Percentiles rank a stretch among this genome's conserved stretches.
Conservation (phyloP, 2,888 invertebrate genomes). For the Anagyrus pseudococci region DNA sequence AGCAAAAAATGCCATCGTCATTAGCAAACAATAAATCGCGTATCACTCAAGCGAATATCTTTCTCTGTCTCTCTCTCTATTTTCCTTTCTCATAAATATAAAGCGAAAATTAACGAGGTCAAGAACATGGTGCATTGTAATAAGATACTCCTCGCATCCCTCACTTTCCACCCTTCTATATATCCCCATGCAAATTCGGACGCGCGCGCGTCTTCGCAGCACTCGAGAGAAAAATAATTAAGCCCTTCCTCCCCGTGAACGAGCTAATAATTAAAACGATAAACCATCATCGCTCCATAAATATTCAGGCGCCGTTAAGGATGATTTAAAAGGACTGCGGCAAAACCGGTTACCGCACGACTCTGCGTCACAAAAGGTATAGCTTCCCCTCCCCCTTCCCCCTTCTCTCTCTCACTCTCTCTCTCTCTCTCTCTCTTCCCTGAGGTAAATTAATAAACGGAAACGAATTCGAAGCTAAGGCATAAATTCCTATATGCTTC, state of each 20-base stretch:
- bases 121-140: neutral
- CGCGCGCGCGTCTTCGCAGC: neutral
- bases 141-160: no score
- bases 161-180: neutral
- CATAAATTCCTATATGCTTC: no score
- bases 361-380: no score
- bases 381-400: neutral
- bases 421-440: neutral
- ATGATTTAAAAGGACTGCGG: constrained; percentile 16
- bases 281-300: constrained; percentile 3
- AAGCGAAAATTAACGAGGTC: neutral
- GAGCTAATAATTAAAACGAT: constrained; percentile 22
- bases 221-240: constrained; percentile 5
- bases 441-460: neutral
- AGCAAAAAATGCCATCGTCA: neutral
- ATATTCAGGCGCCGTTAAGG: constrained; percentile 17
- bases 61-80: neutral
- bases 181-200: constrained; percentile 2
- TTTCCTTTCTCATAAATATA: neutral
- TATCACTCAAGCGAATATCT: no score
- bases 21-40: neutral
- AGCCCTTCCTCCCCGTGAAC: constrained; percentile 1
- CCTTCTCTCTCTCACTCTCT: no score
- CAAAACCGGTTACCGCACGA: constrained; percentile 11
- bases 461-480: no score